Base-by-base conservation (phyloP, 2,113 vertebrate species). In the Stigmatopora argus region DNA sequence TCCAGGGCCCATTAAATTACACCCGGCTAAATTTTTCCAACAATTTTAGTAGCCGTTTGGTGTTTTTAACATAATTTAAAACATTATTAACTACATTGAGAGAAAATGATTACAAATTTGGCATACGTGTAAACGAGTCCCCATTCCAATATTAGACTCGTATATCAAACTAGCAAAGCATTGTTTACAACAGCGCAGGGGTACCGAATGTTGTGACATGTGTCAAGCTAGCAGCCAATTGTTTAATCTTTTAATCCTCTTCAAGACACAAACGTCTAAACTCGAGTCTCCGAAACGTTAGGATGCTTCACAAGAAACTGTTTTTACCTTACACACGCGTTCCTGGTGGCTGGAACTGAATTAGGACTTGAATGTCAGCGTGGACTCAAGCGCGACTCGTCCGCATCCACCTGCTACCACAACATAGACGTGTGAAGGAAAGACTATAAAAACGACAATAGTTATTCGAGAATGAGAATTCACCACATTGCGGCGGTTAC, bases 241-340 rank as follows among this genome's bases (percentile, higher is more conserved):
- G 21, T 26, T 56, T 56, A 31, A 56, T 56, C 53, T 31, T 56
- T 56, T 31, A 56, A 56, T 56, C 53, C 6, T 15, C 7, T 56
- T 10, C 23, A 17, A 1, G 14, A 14, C 46, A 17, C 46, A 31
- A 56, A 13, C 53, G 53, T 26, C 19, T 17, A 3, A 56, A 26
- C 6, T 56, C 53, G 12, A 31, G 14, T 14, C 14, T 31, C 13
- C 13, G 14, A 56, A 31, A 31, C 31, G 53, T 14, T 31, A 15
- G 13, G 23, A 48, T 0, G 53, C 52, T 13, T 1, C 21, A 6
- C 5, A 26, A 13, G 3, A 13, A 14, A 41, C 7, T 49, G 45
- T 14, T 49, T 75, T 66, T 66, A 86, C 84, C 83, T 19, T 79
- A 74, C 41, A 51, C 60, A 70, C 23, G 14, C 2, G 53, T 13